These are phyloP conservation scores for Arion vulgaris DNA, from an alignment of 1,140 invertebrate genomes.

Conservation along the genomic window DNA sequence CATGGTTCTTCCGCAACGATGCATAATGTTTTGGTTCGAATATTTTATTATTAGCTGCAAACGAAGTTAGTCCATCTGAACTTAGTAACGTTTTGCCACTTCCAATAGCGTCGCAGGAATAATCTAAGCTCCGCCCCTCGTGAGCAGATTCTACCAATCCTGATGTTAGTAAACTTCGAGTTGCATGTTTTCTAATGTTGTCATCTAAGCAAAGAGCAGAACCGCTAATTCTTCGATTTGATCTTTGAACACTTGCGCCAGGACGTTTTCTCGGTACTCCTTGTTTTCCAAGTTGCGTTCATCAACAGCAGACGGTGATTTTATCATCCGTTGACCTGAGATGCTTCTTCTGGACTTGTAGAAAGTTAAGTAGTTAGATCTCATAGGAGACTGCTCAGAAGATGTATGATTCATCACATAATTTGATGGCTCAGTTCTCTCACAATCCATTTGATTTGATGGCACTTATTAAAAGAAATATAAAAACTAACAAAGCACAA, in stretches of 20 bases:
- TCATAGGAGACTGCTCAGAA: not conserved
- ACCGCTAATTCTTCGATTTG: not conserved
- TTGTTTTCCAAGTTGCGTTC: not conserved
- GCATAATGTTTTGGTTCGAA: not conserved
- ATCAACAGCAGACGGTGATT: not conserved
- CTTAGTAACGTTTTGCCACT: not conserved
- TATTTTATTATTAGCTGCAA: not conserved
- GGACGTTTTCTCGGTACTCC: not conserved
- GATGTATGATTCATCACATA: not conserved
- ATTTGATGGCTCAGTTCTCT: not conserved
- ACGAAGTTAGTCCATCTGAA: not conserved
- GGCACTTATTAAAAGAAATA: not conserved
- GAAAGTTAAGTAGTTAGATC: not conserved
- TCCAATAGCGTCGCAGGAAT: not conserved
- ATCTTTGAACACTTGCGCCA: not conserved
- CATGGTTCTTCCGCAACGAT: not conserved
- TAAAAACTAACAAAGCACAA: not conserved
- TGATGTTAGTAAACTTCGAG: not conserved
- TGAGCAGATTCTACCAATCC: not conserved
- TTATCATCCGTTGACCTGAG: not conserved
- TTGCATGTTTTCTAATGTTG: not conserved
- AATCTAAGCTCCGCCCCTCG: not conserved
- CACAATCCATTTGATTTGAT: not conserved
- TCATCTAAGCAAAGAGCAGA: not conserved
- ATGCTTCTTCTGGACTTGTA: not conserved